These are phyloP conservation scores for Chaetogeoica ovagalla DNA, from an alignment of 2,888 invertebrate species.

Conservation along the genomic window DNA sequence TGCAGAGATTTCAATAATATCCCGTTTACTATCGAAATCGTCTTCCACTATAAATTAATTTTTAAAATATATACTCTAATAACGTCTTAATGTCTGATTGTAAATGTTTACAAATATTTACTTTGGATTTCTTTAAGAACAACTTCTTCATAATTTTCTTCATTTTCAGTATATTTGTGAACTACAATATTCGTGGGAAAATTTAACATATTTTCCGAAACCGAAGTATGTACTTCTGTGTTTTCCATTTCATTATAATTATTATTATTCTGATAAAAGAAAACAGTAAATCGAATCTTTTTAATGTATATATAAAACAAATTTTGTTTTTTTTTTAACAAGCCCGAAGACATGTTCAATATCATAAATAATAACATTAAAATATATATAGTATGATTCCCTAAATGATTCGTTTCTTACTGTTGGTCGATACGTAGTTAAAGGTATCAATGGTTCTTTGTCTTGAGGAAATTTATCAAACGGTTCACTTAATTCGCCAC, in stretches of 20 bases:
- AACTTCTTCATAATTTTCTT: neutral
- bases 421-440: neutral
- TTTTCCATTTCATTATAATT: neutral
- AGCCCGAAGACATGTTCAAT: neutral
- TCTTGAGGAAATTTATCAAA: neutral
- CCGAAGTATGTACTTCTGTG: neutral
- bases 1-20: neutral
- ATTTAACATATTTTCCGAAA: neutral
- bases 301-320: neutral
- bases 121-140: neutral
- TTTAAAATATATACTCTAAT: neutral
- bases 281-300: neutral
- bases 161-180: neutral
- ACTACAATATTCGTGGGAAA: neutral
- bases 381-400: neutral
- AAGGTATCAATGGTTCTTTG: neutral
- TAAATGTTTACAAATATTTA: neutral
- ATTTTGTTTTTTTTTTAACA: neutral
- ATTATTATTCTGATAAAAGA: neutral
- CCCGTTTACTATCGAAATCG: neutral
- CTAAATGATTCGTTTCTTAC: neutral
- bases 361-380: neutral
- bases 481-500: slow-evolving; percentile 2
- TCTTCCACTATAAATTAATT: neutral
- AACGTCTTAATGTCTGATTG: neutral